Percentiles rank a stretch among this genome's conserved stretches.
Evolutionary conservation across 1,140 invertebrate species (phyloP).

Genomic region (Rhopalosiphum padi): DNA sequence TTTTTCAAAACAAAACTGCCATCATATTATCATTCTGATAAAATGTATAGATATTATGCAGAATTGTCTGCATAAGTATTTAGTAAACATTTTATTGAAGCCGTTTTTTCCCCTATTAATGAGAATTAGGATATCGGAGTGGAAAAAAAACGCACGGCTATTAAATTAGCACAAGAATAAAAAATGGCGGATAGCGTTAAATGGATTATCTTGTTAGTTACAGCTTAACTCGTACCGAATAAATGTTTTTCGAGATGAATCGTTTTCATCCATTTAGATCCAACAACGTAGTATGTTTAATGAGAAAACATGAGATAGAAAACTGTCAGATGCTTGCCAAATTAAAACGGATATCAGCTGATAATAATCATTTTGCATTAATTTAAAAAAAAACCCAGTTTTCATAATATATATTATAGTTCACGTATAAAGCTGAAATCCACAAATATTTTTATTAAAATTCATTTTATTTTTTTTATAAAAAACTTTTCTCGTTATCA

Average conservation of each 20-base stretch:
- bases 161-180: constrained; percentile 22
- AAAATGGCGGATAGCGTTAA: constrained; percentile 9
- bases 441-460: background rate
- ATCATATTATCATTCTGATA: background rate
- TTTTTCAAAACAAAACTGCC: background rate
- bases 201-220: constrained; percentile 36
- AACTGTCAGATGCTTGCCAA: background rate
- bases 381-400: background rate
- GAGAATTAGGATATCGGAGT: background rate
- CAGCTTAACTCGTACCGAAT: constrained; percentile 33
- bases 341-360: constrained; percentile 1
- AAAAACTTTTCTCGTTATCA: background rate
- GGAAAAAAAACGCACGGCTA: background rate
- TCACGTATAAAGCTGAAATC: background rate
- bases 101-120: constrained; percentile 18
- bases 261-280: constrained; percentile 21
- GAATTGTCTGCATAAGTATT: background rate
- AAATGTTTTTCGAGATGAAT: constrained; percentile 42
- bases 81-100: constrained; percentile 3
- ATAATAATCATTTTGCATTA: background rate
- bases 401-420: background rate
- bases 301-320: constrained; percentile 1
- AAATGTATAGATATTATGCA: background rate
- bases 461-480: background rate
- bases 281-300: constrained; percentile 14